Conservation (phyloP, 2,113 vertebrate genomes). For the Atrichornis clamosus region DNA sequence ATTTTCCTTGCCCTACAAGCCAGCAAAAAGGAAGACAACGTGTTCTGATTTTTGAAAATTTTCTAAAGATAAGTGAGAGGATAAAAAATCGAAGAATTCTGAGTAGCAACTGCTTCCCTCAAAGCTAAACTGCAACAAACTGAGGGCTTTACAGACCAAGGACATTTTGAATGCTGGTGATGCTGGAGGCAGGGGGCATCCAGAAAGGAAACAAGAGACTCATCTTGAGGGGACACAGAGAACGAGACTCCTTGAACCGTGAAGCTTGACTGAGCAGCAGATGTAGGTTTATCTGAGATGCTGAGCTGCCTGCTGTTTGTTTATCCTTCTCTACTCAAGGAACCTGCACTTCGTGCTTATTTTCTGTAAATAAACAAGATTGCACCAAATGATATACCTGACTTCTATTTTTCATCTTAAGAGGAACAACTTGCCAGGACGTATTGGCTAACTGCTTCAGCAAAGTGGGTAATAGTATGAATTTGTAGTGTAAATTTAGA, state of each 20-base stretch:
- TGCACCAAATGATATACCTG: conserved; percentile 21
- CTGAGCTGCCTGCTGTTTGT: conserved; percentile 18
- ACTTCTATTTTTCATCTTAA: conserved; percentile 9
- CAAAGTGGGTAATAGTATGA: conserved; percentile 12
- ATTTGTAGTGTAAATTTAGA: conserved; percentile 24
- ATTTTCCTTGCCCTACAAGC: neutral
- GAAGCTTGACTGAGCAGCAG: neutral
- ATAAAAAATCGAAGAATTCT: neutral
- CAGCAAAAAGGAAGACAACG: accelerated
- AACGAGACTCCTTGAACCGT: accelerated
- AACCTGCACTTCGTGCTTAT: conserved; percentile 26
- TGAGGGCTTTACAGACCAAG: neutral
- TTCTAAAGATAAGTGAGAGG: neutral
- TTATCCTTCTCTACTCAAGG: neutral
- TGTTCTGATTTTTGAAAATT: neutral
- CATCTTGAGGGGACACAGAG: neutral
- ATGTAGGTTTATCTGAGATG: neutral
- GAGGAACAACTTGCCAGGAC: neutral
- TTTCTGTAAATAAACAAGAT: conserved; percentile 45
- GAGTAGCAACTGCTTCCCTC: neutral
- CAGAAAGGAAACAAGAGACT: neutral
- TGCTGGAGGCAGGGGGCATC: neutral
- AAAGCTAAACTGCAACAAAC: neutral
- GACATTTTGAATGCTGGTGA: neutral
- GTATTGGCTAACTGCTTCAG: conserved; percentile 1